Evolutionary conservation across 2,113 vertebrate genomes (phyloP).

Genomic region (Mus musculus): GRCm39 chr4:116954501-116955000

Average conservation of each 20-base stretch:
- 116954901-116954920: neutral
- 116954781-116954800: no score
- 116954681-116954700: neutral
- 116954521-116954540: conserved; percentile 16
- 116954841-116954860: neutral
- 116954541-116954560: neutral
- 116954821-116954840: no score
- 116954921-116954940: neutral
- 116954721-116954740: neutral
- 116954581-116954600: conserved; percentile 53
- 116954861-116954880: neutral
- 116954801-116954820: neutral
- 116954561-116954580: conserved; percentile 9
- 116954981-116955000: neutral
- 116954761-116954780: neutral
- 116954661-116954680: neutral
- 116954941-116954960: neutral
- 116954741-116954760: neutral
- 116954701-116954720: neutral
- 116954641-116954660: neutral
- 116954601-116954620: neutral
- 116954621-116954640: neutral
- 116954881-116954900: neutral
- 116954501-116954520: neutral
- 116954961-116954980: neutral